Conservation (phyloP, 2,888 invertebrate genomes). For the Caenorhabditis macrosperma region DNA sequence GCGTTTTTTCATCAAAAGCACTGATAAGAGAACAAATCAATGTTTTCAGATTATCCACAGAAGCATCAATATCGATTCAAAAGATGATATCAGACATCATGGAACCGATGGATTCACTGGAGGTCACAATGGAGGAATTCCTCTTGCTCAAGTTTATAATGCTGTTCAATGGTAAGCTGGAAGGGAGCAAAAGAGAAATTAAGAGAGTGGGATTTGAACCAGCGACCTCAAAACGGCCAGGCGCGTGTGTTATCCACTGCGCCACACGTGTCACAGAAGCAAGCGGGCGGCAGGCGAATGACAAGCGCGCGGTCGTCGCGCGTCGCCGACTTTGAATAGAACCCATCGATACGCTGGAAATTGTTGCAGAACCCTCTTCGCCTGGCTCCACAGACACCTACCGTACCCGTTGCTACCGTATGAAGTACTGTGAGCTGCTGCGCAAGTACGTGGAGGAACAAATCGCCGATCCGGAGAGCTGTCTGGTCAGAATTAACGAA, state of each 20-base stretch:
- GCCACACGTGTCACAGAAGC: no score
- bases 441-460: slow-evolving; percentile 23
- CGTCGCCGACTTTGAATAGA: no score
- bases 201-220: no score
- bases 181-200: no score
- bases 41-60: slow-evolving; percentile 5
- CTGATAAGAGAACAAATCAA: no score
- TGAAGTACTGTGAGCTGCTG: slow-evolving; percentile 35
- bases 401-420: slow-evolving; percentile 36
- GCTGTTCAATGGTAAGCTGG: slow-evolving; percentile 32
- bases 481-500: slow-evolving; percentile 18
- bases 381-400: not conserved
- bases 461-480: slow-evolving; percentile 29
- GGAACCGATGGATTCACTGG: slow-evolving; percentile 48
- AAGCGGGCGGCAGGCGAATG: no score
- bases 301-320: no score
- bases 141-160: slow-evolving; percentile 41
- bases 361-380: slow-evolving; percentile 11
- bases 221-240: no score
- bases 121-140: slow-evolving; percentile 25
- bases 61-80: slow-evolving; percentile 11
- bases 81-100: slow-evolving; percentile 22
- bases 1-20: no score
- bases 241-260: no score
- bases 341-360: no score